Conservation (phyloP, 2,797 vertebrate species). For the Chloroceryle amazona region DNA sequence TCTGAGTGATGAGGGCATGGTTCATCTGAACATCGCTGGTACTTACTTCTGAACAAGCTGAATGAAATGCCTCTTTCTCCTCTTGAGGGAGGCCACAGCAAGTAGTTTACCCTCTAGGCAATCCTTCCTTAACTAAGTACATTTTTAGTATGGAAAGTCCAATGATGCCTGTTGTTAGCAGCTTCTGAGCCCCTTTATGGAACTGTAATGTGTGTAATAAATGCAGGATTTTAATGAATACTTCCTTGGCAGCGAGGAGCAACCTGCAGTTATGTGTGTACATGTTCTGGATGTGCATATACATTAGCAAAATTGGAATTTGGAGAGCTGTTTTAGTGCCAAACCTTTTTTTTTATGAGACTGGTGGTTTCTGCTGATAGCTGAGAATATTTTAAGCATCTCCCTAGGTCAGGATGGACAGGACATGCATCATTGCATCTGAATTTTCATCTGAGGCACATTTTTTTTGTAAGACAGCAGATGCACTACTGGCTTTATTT, state of each 20-base stretch:
- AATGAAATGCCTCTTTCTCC: conserved; percentile 18
- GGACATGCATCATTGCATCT: neutral
- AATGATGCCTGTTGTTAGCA: neutral
- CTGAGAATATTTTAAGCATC: neutral
- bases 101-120: neutral
- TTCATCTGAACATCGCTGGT: rapidly evolving
- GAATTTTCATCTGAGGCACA: neutral
- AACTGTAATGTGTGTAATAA: neutral
- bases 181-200: neutral
- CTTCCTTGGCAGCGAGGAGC: neutral
- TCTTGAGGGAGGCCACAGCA: neutral
- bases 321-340: neutral
- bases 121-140: neutral
- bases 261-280: neutral
- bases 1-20: neutral
- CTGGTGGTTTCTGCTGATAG: neutral
- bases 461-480: neutral
- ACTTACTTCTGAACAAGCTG: neutral
- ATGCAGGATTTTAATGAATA: neutral
- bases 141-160: neutral
- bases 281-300: neutral
- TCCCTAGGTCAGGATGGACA: neutral
- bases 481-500: neutral
- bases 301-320: neutral
- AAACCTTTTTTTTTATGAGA: neutral